Evolutionary conservation across 2,888 invertebrate genomes (phyloP).

Genomic region (Ormyrus pomaceus): DNA sequence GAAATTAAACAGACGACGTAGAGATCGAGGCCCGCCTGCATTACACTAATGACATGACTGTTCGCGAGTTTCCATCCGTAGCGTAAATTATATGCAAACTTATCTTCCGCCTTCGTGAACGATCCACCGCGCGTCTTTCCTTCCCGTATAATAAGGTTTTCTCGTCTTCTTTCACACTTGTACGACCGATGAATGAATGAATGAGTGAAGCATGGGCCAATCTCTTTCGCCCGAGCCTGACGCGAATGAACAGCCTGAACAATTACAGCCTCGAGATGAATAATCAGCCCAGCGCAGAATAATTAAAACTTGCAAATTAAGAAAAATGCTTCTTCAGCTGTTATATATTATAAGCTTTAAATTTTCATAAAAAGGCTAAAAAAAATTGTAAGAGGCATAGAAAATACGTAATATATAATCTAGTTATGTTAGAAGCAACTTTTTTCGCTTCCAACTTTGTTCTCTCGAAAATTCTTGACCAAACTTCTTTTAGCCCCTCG

Average conservation of each 20-base stretch:
- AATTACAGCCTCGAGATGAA: slow-evolving; percentile 8
- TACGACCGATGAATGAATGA: slow-evolving; percentile 6
- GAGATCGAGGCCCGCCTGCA: slow-evolving; percentile 9
- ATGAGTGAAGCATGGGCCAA: slow-evolving; percentile 8
- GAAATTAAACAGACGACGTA: slow-evolving; percentile 47
- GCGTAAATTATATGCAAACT: slow-evolving; percentile 47
- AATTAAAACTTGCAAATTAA: slow-evolving; percentile 3
- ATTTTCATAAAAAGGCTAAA: neutral
- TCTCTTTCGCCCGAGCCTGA: neutral
- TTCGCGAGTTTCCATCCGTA: slow-evolving; percentile 22
- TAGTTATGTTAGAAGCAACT: no score
- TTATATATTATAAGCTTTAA: neutral
- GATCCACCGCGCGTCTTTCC: neutral
- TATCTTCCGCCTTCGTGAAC: slow-evolving; percentile 2
- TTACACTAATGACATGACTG: slow-evolving; percentile 45
- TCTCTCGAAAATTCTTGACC: slow-evolving; percentile 19
- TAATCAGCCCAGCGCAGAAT: neutral
- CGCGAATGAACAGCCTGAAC: neutral
- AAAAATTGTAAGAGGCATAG: neutral
- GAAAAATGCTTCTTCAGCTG: neutral
- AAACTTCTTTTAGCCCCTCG: neutral
- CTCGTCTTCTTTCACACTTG: slow-evolving; percentile 5
- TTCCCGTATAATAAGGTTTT: slow-evolving; percentile 12
- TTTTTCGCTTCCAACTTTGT: neutral
- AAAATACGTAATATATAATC: neutral